These are phyloP conservation scores for Aphrophora alni DNA, from an alignment of 2,888 invertebrate genomes.

Conservation along the genomic window DNA sequence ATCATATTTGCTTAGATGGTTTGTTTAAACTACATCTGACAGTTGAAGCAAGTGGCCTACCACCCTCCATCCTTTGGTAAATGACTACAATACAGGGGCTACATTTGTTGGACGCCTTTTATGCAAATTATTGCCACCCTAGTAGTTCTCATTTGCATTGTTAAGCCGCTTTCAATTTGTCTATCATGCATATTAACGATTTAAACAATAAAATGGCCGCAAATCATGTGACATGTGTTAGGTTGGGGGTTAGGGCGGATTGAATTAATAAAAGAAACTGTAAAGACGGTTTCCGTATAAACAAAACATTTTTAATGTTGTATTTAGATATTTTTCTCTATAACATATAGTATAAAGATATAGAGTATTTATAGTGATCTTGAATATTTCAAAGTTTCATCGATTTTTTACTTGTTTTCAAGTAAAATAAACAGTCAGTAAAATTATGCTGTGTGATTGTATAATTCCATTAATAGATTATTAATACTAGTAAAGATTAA, in stretches of 20 bases:
- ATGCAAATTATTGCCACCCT: not conserved
- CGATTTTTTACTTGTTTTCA: too few relatives aligned
- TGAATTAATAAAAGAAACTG: not conserved
- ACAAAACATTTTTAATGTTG: too few relatives aligned
- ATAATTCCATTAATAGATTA: too few relatives aligned
- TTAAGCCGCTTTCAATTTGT: not conserved
- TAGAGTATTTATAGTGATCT: too few relatives aligned
- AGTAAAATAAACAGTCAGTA: too few relatives aligned
- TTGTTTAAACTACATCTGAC: not conserved
- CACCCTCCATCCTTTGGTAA: not conserved
- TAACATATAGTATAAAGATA: too few relatives aligned
- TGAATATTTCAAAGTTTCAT: too few relatives aligned
- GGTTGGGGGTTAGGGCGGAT: not conserved
- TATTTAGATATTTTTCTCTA: too few relatives aligned
- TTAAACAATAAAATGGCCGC: conserved; percentile 9
- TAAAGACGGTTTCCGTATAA: too few relatives aligned
- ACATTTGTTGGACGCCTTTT: not conserved
- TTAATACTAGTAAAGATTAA: too few relatives aligned
- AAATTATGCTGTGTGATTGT: too few relatives aligned
- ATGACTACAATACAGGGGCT: not conserved
- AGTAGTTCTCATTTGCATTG: not conserved
- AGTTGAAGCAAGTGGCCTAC: not conserved
- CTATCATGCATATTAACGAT: conserved; percentile 4
- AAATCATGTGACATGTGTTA: not conserved
- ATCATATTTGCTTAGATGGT: too few relatives aligned